Conservation (phyloP, 1,140 invertebrate species). For the Drosophila hydei region DNA sequence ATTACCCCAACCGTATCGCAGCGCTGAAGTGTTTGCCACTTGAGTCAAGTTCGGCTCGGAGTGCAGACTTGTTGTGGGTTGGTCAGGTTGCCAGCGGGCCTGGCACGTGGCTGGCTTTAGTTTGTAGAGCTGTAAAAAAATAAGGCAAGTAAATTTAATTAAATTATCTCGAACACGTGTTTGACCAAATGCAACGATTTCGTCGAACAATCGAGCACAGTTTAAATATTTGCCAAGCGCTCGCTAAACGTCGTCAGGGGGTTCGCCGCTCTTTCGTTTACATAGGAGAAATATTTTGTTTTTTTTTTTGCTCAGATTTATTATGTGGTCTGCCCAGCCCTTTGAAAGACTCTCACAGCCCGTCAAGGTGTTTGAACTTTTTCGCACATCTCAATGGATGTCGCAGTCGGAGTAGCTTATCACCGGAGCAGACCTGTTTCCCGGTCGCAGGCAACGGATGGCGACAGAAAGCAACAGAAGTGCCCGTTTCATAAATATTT, state of each 20-base stretch:
- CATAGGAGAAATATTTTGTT: constrained; percentile 52
- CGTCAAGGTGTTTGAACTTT: constrained; percentile 44
- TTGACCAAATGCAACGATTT: constrained; percentile 83
- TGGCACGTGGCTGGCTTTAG: constrained; percentile 30
- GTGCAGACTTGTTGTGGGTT: constrained; percentile 41
- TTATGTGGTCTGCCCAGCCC: neutral
- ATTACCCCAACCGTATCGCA: constrained; percentile 36
- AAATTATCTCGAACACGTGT: constrained; percentile 82
- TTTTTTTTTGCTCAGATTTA: constrained; percentile 38
- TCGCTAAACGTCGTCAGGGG: constrained; percentile 68
- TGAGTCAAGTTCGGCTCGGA: constrained; percentile 49
- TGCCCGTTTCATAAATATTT: constrained; percentile 70
- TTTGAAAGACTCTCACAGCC: constrained; percentile 23
- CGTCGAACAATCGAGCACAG: constrained; percentile 74
- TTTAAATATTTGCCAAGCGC: constrained; percentile 75
- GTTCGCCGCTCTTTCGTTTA: constrained; percentile 49
- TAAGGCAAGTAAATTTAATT: constrained; percentile 83
- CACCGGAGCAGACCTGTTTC: constrained; percentile 35
- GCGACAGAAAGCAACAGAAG: constrained; percentile 33
- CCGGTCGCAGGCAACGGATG: neutral
- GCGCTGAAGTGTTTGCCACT: constrained; percentile 77
- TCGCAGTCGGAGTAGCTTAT: constrained; percentile 24
- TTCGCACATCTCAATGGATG: constrained; percentile 38
- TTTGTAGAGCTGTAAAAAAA: constrained; percentile 40
- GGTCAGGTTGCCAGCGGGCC: neutral